phyloP scores from a whole-genome alignment of 2,888 invertebrate genomes.

The Orthosia incerta region DNA sequence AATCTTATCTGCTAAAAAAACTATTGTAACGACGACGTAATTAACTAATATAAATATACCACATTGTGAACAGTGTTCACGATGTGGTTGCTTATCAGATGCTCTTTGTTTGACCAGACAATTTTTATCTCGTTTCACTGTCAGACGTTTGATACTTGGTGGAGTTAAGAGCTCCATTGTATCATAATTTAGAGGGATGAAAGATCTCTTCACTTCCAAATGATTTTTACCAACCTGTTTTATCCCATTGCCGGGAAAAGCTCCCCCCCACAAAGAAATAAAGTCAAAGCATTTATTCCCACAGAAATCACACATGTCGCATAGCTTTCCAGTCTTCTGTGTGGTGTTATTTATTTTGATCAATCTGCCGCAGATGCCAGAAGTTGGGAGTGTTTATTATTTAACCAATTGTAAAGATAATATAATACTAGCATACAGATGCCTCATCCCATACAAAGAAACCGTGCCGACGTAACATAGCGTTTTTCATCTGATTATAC shows the following conservation, averaged over 20 bases:
- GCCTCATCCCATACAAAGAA: no score
- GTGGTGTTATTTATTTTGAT: no score
- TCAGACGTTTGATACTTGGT: not conserved
- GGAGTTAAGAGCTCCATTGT: not conserved
- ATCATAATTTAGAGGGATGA: not conserved
- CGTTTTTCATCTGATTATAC: no score
- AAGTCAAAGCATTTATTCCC: no score
- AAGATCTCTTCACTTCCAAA: not conserved
- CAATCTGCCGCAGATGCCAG: no score
- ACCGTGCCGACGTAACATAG: no score
- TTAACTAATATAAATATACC: conserved; percentile 4
- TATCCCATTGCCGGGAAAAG: not conserved
- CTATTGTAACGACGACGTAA: not conserved
- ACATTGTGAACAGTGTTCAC: not conserved
- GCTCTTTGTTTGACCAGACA: not conserved
- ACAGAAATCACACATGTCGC: no score
- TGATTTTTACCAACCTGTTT: not conserved
- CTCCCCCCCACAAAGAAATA: not conserved
- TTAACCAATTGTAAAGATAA: no score
- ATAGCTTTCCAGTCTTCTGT: not conserved
- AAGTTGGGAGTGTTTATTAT: no score
- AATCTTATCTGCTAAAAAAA: not conserved
- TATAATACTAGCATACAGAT: no score
- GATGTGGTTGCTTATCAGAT: conserved; percentile 15
- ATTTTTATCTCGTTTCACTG: not conserved